Evolutionary conservation across 2,113 vertebrate species (phyloP).

Genomic region (Engystomops pustulosus): DNA sequence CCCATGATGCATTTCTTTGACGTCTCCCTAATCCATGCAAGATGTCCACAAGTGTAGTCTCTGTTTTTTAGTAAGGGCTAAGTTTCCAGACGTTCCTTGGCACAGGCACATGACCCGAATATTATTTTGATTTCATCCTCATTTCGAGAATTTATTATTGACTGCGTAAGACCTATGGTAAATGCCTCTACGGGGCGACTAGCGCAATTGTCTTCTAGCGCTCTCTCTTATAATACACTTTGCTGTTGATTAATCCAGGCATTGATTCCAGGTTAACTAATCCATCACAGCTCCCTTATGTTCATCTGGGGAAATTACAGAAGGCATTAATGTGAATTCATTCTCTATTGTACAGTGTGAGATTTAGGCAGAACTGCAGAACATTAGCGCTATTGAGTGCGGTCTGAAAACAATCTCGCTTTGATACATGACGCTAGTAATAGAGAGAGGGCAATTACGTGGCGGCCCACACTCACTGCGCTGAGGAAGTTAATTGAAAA

Average conservation of each 20-base stretch:
- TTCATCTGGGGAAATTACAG: slow-evolving; percentile 50
- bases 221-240: slow-evolving; percentile 41
- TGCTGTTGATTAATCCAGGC: slow-evolving; percentile 43
- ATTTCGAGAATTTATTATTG: slow-evolving; percentile 24
- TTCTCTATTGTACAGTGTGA: slow-evolving; percentile 17
- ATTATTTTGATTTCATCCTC: slow-evolving; percentile 22
- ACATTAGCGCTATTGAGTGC: background rate
- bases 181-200: slow-evolving; percentile 29
- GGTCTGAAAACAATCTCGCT: background rate
- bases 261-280: slow-evolving; percentile 56
- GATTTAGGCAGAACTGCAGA: background rate
- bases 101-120: background rate
- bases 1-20: background rate
- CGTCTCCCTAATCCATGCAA: background rate
- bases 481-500: slow-evolving; percentile 8
- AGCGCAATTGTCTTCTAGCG: slow-evolving; percentile 14
- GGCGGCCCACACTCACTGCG: background rate
- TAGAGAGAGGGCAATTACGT: slow-evolving; percentile 18
- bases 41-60: background rate
- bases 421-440: slow-evolving; percentile 2
- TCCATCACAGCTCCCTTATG: slow-evolving; percentile 44
- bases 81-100: background rate
- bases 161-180: slow-evolving; percentile 30
- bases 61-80: background rate
- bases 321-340: slow-evolving; percentile 40